Evolutionary conservation across 1,140 invertebrate species (phyloP).

Genomic region (Euschistus heros): DNA sequence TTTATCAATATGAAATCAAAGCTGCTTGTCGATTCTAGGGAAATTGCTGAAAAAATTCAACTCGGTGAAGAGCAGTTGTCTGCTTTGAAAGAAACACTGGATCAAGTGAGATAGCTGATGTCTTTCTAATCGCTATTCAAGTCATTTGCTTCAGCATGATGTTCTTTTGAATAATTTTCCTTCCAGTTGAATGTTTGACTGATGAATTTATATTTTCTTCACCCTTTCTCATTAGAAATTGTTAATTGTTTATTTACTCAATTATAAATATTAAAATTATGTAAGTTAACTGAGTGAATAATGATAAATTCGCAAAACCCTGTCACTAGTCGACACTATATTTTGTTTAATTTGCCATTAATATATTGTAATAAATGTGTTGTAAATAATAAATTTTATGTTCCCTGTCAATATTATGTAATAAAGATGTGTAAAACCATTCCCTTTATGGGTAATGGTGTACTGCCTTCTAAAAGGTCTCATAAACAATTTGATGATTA

Average conservation of each 20-base stretch:
- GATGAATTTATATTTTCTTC: neutral
- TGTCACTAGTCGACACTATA: slow-evolving; percentile 20
- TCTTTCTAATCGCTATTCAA: neutral
- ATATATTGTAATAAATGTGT: slow-evolving; percentile 4
- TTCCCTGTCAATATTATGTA: slow-evolving; percentile 2
- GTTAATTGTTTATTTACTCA: slow-evolving; percentile 1
- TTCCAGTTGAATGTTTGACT: too few relatives aligned
- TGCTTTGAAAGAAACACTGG: slow-evolving; percentile 52
- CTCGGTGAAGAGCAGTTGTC: slow-evolving; percentile 72
- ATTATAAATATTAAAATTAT: slow-evolving; percentile 6
- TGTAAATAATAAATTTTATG: slow-evolving; percentile 9
- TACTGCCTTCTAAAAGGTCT: neutral
- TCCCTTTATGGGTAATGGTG: neutral
- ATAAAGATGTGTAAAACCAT: neutral
- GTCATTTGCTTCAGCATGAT: neutral
- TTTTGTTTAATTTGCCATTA: slow-evolving; percentile 12
- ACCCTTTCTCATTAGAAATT: neutral
- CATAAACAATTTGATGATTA: neutral
- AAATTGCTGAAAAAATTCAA: slow-evolving; percentile 79
- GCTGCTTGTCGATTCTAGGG: slow-evolving; percentile 70
- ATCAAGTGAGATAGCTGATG: slow-evolving; percentile 24
- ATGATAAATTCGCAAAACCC: neutral
- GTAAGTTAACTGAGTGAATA: neutral
- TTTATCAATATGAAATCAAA: slow-evolving; percentile 90
- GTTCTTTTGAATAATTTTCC: neutral